Conservation (phyloP, 2,888 invertebrate species). For the Clostera curtula region DNA sequence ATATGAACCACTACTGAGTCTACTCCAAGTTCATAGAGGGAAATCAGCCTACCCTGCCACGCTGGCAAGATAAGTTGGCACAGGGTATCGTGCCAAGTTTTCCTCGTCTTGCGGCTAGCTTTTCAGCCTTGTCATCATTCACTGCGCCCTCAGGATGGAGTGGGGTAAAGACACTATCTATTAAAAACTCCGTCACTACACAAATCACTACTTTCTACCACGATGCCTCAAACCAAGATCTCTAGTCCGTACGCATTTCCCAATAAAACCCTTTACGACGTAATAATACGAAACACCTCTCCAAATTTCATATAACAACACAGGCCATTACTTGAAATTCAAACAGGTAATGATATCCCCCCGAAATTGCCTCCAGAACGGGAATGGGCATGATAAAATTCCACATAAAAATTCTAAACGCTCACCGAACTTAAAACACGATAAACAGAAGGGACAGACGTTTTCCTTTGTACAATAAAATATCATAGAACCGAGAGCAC, state of each 20-base stretch:
- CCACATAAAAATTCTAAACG: constrained; percentile 42
- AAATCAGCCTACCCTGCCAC: no score
- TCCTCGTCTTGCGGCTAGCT: no score
- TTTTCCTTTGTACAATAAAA: constrained; percentile 45
- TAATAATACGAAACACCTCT: constrained; percentile 6
- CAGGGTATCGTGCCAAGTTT: no score
- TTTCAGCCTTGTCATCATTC: no score
- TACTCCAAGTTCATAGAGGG: no score
- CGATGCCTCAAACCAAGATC: background rate
- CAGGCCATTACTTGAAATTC: constrained; percentile 24
- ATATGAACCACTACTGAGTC: no score
- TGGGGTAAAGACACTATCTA: no score
- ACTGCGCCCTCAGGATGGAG: no score
- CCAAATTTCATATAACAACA: constrained; percentile 5
- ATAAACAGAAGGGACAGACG: constrained; percentile 36
- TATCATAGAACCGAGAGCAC: constrained; percentile 35
- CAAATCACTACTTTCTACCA: no score
- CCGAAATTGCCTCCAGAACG: constrained; percentile 8
- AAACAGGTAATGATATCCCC: constrained; percentile 22
- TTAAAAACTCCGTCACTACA: no score
- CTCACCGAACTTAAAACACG: constrained; percentile 36
- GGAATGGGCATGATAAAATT: constrained; percentile 21
- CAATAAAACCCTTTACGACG: background rate
- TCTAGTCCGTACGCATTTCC: background rate
- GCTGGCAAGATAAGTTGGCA: no score